Conservation (phyloP, 2,113 vertebrate species). For the Ageneiosus marmoratus region DNA sequence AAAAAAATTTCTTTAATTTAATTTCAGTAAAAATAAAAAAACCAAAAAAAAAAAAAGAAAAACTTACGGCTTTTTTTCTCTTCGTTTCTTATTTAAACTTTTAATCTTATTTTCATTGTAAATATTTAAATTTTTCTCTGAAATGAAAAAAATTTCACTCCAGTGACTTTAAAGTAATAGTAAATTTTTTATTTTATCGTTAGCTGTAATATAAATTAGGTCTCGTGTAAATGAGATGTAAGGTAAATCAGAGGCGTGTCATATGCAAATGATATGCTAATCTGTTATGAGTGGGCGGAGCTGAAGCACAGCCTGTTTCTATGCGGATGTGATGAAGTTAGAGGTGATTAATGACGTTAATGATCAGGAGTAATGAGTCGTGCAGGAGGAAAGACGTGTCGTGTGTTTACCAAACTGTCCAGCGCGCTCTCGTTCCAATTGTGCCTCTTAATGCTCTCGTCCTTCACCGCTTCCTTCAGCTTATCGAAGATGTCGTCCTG, state of each 20-base stretch:
- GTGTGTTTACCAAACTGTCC: constrained; percentile 87
- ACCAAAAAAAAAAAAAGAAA: no score
- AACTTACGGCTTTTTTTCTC: no score
- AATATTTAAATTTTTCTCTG: no score
- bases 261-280: neutral
- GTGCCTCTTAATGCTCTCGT: constrained; percentile 95
- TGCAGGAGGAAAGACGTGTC: neutral
- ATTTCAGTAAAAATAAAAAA: no score
- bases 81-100: no score
- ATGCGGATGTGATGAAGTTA: neutral
- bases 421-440: constrained; percentile 95
- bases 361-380: neutral
- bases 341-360: neutral
- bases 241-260: neutral
- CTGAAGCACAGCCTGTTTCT: neutral
- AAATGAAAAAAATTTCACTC: no score
- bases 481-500: constrained; percentile 98
- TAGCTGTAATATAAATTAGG: no score
- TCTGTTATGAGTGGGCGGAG: neutral
- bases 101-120: no score
- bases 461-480: constrained; percentile 95
- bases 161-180: no score
- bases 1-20: no score
- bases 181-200: no score
- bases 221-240: neutral